Evolutionary conservation across 2,113 vertebrate genomes (phyloP).

Genomic region (Antigone vipio): DNA sequence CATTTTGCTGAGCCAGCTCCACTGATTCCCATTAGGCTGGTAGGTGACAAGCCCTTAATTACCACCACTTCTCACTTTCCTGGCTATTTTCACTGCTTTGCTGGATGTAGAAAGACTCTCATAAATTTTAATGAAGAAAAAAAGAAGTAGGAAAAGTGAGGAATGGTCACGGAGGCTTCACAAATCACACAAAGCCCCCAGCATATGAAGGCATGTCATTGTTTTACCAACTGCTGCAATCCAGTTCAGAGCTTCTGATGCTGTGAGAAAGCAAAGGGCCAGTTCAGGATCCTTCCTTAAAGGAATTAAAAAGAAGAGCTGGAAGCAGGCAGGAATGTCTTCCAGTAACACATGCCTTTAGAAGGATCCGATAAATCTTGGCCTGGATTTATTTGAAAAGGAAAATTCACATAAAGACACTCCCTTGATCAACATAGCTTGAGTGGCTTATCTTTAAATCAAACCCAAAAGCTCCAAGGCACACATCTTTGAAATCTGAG

Average conservation of each 20-base stretch:
- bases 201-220: not conserved
- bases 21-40: not conserved
- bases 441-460: conserved; percentile 79
- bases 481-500: conserved; percentile 84
- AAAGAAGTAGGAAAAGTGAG: not conserved
- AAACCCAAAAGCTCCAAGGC: conserved; percentile 78
- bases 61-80: not conserved
- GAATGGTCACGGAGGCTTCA: not conserved
- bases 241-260: not conserved
- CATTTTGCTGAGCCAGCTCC: not conserved
- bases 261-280: not conserved
- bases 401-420: conserved; percentile 67
- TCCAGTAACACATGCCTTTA: conserved; percentile 55
- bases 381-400: conserved; percentile 68
- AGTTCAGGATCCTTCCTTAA: not conserved
- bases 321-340: conserved; percentile 56
- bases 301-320: conserved; percentile 43
- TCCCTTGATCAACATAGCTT: conserved; percentile 68
- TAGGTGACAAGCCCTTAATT: not conserved
- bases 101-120: not conserved
- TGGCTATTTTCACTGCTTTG: not conserved
- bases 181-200: not conserved
- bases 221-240: not conserved
- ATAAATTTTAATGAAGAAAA: conserved; percentile 4
- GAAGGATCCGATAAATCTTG: conserved; percentile 59